A percentile compares a stretch with the other conserved stretches of the same genome.
Conservation (phyloP, 1,140 invertebrate genomes). For the Zaprionus inermis region DNA sequence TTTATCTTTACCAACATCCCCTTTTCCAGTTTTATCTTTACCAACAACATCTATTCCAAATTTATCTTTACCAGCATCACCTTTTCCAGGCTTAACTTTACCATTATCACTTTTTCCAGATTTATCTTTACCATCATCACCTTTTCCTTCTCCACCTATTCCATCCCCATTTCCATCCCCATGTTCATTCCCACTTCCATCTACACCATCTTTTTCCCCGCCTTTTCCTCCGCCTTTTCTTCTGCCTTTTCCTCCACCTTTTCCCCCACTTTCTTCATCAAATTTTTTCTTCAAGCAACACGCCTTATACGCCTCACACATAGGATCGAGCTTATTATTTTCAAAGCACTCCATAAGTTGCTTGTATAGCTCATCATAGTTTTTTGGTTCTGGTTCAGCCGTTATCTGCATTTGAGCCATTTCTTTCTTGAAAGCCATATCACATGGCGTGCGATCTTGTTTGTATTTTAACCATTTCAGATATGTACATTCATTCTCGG, state of each 20-base stretch:
- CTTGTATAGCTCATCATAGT: background rate
- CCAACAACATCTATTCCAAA: too few species aligned
- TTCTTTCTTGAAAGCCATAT: background rate
- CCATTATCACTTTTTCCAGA: background rate
- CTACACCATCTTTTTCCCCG: background rate
- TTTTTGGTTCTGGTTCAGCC: background rate
- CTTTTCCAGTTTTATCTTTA: too few species aligned
- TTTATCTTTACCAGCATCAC: background rate
- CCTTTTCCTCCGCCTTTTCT: background rate
- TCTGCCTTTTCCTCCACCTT: background rate
- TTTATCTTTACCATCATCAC: background rate
- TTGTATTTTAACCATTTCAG: background rate
- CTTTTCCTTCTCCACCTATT: background rate
- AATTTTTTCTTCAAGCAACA: background rate
- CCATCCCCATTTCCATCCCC: background rate
- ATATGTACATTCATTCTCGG: background rate
- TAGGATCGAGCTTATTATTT: background rate
- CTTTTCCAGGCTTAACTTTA: background rate
- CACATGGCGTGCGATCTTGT: background rate
- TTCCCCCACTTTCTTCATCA: background rate
- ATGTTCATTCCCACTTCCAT: too few species aligned
- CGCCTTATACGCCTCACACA: slow-evolving; percentile 2
- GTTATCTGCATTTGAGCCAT: background rate
- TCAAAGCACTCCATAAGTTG: background rate
- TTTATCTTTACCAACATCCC: background rate